A percentile compares a stretch with the other conserved stretches of the same genome.
phyloP scores from a whole-genome alignment of 2,888 invertebrate genomes.

The Keiferia lycopersicella region DNA sequence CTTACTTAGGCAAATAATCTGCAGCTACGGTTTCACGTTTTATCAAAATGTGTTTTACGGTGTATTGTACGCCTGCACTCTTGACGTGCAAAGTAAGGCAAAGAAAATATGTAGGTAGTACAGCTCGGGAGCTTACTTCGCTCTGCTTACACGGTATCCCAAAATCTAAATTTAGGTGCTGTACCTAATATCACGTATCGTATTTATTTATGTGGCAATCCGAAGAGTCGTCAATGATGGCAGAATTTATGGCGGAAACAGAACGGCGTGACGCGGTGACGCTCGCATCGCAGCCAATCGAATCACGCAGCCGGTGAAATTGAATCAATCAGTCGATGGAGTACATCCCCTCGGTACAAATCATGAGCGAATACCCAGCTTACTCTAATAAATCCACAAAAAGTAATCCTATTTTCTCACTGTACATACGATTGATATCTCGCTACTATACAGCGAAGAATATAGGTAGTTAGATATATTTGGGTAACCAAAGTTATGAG shows the following conservation, averaged over 20 bases:
- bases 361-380: background rate
- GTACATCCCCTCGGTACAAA: background rate
- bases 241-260: background rate
- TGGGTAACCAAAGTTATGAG: too few relatives aligned
- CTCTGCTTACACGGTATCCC: background rate
- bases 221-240: background rate
- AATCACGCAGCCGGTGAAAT: constrained; percentile 8
- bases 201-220: background rate
- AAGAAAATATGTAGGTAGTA: too few relatives aligned
- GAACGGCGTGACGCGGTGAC: background rate
- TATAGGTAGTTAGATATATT: too few relatives aligned
- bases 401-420: background rate
- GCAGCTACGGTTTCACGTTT: too few relatives aligned
- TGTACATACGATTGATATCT: too few relatives aligned
- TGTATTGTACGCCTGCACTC: too few relatives aligned
- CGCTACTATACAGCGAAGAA: too few relatives aligned
- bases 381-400: background rate
- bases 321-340: background rate
- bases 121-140: too few relatives aligned
- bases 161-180: background rate
- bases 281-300: constrained; percentile 2
- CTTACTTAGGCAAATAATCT: too few relatives aligned
- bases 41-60: too few relatives aligned
- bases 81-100: too few relatives aligned
- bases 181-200: background rate